These are phyloP conservation scores for Oxyura jamaicensis DNA, from an alignment of 2,113 vertebrate genomes.

Conservation along the genomic window DNA sequence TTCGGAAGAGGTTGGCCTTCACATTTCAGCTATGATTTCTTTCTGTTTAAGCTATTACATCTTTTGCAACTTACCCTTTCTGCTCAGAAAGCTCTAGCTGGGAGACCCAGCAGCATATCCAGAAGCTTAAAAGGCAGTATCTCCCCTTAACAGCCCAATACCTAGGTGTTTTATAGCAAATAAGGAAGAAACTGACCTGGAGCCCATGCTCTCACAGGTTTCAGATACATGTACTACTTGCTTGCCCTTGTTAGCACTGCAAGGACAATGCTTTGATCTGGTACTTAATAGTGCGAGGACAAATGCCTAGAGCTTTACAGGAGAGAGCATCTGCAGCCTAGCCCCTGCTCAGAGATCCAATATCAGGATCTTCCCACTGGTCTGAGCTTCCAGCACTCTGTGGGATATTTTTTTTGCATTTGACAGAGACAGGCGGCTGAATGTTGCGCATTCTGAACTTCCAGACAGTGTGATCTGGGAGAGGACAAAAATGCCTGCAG, in stretches of 20 bases:
- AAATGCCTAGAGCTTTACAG: neutral
- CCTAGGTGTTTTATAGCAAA: neutral
- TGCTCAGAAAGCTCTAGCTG: neutral
- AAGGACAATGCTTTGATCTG: neutral
- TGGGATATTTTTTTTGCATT: neutral
- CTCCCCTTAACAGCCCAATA: neutral
- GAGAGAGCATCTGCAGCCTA: neutral
- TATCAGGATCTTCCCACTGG: neutral
- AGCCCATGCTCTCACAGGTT: neutral
- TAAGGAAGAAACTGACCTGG: neutral
- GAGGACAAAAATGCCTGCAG: neutral
- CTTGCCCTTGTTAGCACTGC: neutral
- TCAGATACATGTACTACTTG: neutral
- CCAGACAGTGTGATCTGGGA: constrained; percentile 28
- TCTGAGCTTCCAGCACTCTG: neutral
- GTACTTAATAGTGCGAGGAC: neutral
- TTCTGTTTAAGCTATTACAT: accelerated
- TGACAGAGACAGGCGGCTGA: neutral
- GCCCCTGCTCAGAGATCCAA: neutral
- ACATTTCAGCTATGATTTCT: neutral
- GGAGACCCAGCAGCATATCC: neutral
- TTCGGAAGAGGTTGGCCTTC: neutral
- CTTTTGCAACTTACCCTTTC: neutral
- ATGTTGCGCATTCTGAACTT: neutral
- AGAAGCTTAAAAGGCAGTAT: neutral